Percentiles rank a stretch among this genome's conserved stretches.
Conservation (phyloP, 2,797 vertebrate species). For the Cossypha niveicapilla region DNA sequence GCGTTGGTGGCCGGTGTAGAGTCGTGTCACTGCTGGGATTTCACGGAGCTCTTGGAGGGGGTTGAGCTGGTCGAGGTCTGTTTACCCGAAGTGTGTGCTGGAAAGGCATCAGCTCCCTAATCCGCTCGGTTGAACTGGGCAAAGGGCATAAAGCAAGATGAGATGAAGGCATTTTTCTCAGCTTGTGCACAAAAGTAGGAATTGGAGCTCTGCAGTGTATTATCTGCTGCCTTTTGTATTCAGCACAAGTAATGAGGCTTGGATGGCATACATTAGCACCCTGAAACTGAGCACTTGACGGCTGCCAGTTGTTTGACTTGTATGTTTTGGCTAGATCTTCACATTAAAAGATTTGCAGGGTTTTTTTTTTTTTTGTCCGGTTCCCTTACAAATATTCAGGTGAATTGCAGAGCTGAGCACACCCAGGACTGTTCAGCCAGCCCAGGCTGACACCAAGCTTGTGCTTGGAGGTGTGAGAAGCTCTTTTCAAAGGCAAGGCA, state of each 20-base stretch:
- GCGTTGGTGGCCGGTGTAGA: neutral
- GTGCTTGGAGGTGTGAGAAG: neutral
- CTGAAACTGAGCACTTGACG: neutral
- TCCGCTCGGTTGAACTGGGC: neutral
- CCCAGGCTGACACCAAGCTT: neutral
- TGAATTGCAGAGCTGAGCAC: neutral
- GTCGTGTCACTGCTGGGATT: neutral
- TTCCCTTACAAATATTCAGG: neutral
- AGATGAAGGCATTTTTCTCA: neutral
- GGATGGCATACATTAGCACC: neutral
- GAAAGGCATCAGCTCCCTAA: neutral
- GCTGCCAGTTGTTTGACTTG: neutral
- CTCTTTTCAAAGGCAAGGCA: neutral
- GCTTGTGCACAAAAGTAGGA: neutral
- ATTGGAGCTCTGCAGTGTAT: conserved; percentile 8
- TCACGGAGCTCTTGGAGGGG: neutral
- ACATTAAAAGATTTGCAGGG: neutral
- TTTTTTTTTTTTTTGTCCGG: neutral
- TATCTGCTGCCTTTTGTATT: conserved; percentile 44
- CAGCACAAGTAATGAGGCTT: neutral
- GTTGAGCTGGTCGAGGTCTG: neutral
- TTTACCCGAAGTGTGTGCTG: neutral
- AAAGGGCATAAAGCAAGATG: neutral
- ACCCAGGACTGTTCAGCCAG: neutral
- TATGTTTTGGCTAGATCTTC: neutral